Percentiles rank a stretch among this genome's conserved stretches.
Conservation (phyloP, 2,113 vertebrate genomes). For the Ictidomys tridecemlineatus region DNA sequence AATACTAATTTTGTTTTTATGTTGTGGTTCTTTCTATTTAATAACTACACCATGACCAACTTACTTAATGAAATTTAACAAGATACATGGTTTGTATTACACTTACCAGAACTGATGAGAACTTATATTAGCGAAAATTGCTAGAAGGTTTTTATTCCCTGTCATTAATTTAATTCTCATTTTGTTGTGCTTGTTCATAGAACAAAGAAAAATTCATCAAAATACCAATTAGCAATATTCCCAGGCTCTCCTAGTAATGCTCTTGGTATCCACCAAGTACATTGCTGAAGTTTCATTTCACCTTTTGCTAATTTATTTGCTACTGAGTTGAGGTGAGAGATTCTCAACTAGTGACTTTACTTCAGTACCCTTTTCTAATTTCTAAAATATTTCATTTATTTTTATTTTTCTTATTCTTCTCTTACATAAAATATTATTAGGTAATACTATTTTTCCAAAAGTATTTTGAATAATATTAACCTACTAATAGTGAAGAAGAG, state of each 20-base stretch:
- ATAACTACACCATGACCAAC: neutral
- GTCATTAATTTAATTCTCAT: slow-evolving; percentile 17
- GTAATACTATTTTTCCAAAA: neutral
- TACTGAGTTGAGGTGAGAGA: neutral
- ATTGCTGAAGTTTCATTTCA: neutral
- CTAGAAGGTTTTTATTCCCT: neutral
- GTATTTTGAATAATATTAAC: neutral
- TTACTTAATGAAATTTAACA: slow-evolving; percentile 6
- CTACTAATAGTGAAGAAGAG: neutral
- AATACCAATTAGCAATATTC: slow-evolving; percentile 12
- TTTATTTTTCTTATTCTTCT: neutral
- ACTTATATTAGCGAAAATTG: slow-evolving; percentile 24
- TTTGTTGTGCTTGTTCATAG: neutral
- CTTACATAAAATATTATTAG: neutral
- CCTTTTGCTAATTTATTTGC: neutral
- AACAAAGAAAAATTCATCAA: slow-evolving; percentile 23
- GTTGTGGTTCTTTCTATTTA: neutral
- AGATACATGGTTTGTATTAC: neutral
- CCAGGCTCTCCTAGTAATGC: neutral
- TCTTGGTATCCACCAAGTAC: neutral
- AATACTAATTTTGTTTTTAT: neutral
- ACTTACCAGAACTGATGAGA: neutral
- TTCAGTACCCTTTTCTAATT: neutral
- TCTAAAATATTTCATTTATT: neutral
- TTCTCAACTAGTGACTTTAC: neutral